These are phyloP conservation scores for Poeciliopsis turrubarensis DNA, from an alignment of 2,113 vertebrate species.

Conservation along the genomic window DNA sequence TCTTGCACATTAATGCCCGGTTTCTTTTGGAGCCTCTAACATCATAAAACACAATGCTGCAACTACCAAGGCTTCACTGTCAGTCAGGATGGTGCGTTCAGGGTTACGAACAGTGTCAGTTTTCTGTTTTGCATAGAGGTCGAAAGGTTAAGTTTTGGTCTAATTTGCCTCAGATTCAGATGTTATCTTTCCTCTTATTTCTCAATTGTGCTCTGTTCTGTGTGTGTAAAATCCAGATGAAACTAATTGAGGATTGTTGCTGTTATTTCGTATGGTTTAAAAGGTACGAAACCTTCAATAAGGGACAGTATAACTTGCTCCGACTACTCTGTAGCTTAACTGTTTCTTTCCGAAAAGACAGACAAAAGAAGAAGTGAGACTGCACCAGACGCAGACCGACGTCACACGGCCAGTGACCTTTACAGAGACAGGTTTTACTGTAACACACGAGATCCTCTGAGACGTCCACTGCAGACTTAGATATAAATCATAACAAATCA, in stretches of 20 bases:
- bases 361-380: constrained; percentile 46
- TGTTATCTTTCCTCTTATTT: no score
- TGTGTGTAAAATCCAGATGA: no score
- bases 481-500: constrained; percentile 44
- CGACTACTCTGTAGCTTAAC: neutral
- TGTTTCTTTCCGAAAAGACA: neutral
- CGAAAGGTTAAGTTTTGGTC: no score
- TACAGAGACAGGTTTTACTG: constrained; percentile 26
- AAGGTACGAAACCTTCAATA: neutral
- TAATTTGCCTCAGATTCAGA: no score
- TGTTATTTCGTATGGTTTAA: neutral
- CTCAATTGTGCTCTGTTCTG: no score
- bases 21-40: no score
- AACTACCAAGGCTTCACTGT: no score
- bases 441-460: constrained; percentile 16
- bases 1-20: neutral
- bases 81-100: neutral
- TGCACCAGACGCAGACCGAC: neutral
- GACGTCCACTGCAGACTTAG: constrained; percentile 14
- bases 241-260: neutral
- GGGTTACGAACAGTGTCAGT: no score
- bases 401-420: constrained; percentile 36
- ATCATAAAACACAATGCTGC: no score
- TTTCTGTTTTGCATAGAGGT: no score
- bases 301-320: neutral